Percentiles rank a stretch among this genome's conserved stretches.
phyloP scores from a whole-genome alignment of 2,888 invertebrate genomes.

The Petrophora chlorosata region DNA sequence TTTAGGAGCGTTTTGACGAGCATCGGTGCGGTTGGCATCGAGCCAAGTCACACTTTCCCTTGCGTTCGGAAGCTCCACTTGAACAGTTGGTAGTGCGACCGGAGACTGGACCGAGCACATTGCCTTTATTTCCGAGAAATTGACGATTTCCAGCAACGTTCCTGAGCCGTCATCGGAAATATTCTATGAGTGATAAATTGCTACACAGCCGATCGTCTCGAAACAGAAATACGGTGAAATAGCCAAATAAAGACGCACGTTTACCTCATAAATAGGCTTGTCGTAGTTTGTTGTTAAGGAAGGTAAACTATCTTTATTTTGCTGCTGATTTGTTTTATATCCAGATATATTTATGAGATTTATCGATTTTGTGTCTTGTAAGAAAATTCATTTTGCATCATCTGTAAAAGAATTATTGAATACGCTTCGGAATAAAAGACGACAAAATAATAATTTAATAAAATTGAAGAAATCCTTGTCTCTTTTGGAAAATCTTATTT shows the following conservation, averaged over 20 bases:
- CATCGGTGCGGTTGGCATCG: slow-evolving; percentile 51
- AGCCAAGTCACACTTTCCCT: slow-evolving; percentile 71
- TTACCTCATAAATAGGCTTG: slow-evolving; percentile 18
- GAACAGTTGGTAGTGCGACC: slow-evolving; percentile 53
- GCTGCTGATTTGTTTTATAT: slow-evolving; percentile 15
- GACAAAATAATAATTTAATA: too few species aligned
- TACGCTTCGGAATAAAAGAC: too few species aligned
- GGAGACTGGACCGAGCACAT: slow-evolving; percentile 66
- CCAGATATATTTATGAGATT: slow-evolving; percentile 1
- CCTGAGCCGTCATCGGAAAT: slow-evolving; percentile 69
- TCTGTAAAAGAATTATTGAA: too few species aligned
- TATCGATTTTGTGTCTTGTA: background rate
- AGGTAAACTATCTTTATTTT: slow-evolving; percentile 21
- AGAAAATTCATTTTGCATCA: background rate
- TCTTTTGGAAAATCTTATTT: too few species aligned
- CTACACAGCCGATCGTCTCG: slow-evolving; percentile 30
- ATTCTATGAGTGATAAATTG: slow-evolving; percentile 72
- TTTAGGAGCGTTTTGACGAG: slow-evolving; percentile 64
- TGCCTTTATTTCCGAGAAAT: slow-evolving; percentile 75
- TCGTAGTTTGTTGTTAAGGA: slow-evolving; percentile 19
- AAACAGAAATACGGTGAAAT: slow-evolving; percentile 16
- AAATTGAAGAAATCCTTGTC: too few species aligned
- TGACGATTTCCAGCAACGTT: slow-evolving; percentile 66
- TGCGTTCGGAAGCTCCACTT: slow-evolving; percentile 56
- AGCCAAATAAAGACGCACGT: slow-evolving; percentile 19